Conservation (phyloP, 2,797 vertebrate genomes). For the Pseudochirops corinnae region DNA sequence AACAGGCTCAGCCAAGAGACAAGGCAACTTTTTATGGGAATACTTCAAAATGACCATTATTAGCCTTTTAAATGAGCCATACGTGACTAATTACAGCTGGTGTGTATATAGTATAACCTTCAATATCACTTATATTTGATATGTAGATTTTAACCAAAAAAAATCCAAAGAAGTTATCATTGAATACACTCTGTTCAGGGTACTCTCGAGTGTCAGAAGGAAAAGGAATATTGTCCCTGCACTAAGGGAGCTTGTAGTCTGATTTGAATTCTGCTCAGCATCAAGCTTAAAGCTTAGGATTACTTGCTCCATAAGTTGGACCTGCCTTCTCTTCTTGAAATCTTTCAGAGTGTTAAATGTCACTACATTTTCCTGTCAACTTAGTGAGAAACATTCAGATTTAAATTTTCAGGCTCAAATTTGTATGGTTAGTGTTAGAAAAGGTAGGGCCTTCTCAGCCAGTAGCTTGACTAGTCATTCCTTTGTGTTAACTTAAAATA, state of each 20-base stretch:
- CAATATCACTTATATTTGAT: not conserved
- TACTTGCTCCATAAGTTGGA: not conserved
- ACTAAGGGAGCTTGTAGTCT: not conserved
- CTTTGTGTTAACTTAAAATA: not conserved
- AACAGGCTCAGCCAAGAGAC: not conserved
- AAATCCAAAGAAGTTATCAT: not conserved
- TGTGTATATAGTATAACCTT: not conserved
- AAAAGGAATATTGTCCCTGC: not conserved
- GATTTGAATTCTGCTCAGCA: not conserved
- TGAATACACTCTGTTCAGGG: not conserved
- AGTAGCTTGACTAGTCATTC: too few relatives aligned
- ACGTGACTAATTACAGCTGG: not conserved
- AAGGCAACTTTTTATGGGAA: not conserved
- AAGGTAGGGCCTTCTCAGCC: too few relatives aligned
- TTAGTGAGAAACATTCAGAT: not conserved
- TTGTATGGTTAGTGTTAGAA: not conserved
- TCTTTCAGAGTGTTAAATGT: not conserved
- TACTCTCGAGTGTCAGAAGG: not conserved
- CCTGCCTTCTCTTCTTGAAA: not conserved
- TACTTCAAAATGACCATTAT: not conserved
- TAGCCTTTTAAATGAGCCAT: not conserved
- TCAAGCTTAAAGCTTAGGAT: not conserved
- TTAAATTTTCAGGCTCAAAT: not conserved
- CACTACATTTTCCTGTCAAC: not conserved
- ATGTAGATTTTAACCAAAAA: not conserved